Evolutionary conservation across 37 sponge, comb jelly and placozoan genomes (phyloP).

Genomic region (Bolinopsis microptera): DNA sequence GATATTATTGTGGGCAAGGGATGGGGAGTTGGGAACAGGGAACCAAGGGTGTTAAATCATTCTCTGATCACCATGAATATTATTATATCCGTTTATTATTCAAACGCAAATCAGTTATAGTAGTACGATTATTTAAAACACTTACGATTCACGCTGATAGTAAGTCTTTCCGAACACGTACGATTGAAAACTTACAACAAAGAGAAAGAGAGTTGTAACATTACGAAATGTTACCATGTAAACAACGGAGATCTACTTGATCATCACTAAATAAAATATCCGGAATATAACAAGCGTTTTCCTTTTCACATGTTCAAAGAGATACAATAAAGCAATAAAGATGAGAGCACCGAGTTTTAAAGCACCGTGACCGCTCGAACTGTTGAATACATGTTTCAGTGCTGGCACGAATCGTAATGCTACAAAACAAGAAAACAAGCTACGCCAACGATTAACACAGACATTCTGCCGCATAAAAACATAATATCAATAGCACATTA

Average conservation of each 20-base stretch:
- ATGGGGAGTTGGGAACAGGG: no score
- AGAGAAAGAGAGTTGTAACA: no score
- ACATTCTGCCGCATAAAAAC: background rate
- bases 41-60: no score
- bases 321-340: background rate
- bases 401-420: background rate
- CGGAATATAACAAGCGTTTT: background rate
- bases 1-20: no score
- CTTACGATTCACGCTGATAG: no score
- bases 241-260: background rate
- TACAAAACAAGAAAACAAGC: background rate
- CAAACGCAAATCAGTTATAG: no score
- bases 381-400: background rate
- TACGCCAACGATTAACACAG: background rate
- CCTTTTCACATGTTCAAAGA: background rate
- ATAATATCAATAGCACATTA: background rate
- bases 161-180: no score
- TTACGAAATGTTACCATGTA: no score
- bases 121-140: no score
- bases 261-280: background rate
- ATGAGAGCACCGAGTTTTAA: background rate
- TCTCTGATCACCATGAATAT: no score
- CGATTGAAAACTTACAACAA: no score
- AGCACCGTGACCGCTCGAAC: background rate
- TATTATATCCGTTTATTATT: no score